Base-by-base conservation (phyloP, 2,888 invertebrate genomes). In the Hybos culiciformis region DNA sequence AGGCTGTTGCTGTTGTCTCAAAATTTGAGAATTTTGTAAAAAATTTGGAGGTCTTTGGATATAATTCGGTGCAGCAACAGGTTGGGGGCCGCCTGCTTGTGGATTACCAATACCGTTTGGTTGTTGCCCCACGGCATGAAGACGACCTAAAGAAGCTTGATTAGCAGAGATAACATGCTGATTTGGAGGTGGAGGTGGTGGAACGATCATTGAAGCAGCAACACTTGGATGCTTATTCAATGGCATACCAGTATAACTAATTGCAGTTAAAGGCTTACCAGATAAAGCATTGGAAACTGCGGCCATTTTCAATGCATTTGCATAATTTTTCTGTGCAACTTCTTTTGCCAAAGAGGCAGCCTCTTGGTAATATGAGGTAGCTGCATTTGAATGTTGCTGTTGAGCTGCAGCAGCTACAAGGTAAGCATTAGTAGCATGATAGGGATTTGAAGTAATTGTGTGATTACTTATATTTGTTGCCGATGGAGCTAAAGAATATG, bases 271-370 rank as follows among this genome's bases (percentile, higher is more conserved):
- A 15, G 73, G 73, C 52, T 68, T 72, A 12, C 60, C 61, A n/a
- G 58, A 58, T 8, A 59, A 49, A 1, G 56, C 52, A 46, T 54
- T 56, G 9, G 58, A 55, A 23, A 69, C 69, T 37, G 70, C 70
- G 8, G 75, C 77, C 50, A 76, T 61, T 57, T 79, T 78, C 38
- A 83, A 71, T 12, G 80, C 80, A 61, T 82, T 82, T 29, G 82
- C 80, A 63, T 84, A 84, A 61, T 80, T 84, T 67, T 84, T 84
- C 61, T 84, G 84, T 31, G 84, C 84, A 49, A 83, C 81, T 57
- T 84, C 84, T 60, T 84, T 84, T 56, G 84, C 84, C 50, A 82
- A 63, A 36, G 78, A 68, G 40, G 76, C 79, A 20, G 80, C 72
- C 63, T 80, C 78, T 45, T 71, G 67, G 53, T 52, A 42, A 52